Base-by-base conservation (phyloP, 2,797 vertebrate genomes). In the Merluccius polli region DNA sequence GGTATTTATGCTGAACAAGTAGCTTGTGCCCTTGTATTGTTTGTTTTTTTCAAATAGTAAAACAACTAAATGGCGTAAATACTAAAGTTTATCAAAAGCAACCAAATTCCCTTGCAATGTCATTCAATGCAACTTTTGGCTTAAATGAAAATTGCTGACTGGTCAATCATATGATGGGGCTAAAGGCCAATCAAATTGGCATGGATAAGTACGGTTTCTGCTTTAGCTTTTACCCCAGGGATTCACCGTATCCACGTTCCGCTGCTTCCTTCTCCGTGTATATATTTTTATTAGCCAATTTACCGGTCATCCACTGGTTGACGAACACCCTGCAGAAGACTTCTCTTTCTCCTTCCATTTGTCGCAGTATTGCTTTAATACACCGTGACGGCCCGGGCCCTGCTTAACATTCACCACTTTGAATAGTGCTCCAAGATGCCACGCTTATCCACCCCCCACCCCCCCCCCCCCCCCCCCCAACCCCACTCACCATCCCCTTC, bases 231-330 rank as follows among this genome's bases (percentile, higher is more conserved):
- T 4, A 1, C 52, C 52, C 21, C 21, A 48, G 52, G 59, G 59
- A 11, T 27, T 63, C 59, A 11, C n/a, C 24, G 1, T n/a, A 24
- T 63, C 9, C 59, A 4, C 59, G 24, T 27, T 9, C 59, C 24
- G n/a, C 59, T 27, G 8, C 59, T 12, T 24, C 70, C 70, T 71
- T n/a, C 18, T 24, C 5, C 70, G 13, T 71, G 32, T 13, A n/a
- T 38, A 44, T 38, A 13, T 72, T 44, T 29, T 44, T 15, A 10
- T 74, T 75, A 77, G 77, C 44, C 73, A 79, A 77, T 82, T 84
- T 79, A 77, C 79, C 75, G 83, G 84, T 77, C 70, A 72, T 67
- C 78, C 85, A 83, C 35, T 9, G 75, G 80, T 75, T 74, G 69
- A 75, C 18, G 0, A 44, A 80, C 80, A 74, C 18, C 32, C 33